A percentile compares a stretch with the other conserved stretches of the same genome.
phyloP scores from a whole-genome alignment of 2,113 vertebrate species.

The Pao palembangensis region DNA sequence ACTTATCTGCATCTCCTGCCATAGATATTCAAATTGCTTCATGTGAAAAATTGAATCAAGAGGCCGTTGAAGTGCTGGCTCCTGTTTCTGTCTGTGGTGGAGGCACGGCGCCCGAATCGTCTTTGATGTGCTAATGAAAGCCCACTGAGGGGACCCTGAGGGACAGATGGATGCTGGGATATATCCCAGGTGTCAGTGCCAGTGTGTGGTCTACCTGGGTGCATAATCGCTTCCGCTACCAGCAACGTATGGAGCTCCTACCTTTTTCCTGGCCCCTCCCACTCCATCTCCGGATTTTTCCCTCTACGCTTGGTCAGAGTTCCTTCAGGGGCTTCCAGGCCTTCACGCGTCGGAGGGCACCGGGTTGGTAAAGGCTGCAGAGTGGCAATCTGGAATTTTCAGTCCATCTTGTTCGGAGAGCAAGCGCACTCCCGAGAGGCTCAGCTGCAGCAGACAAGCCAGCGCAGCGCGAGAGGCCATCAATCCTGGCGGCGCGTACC shows the following conservation, averaged over 20 bases:
- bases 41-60: slow-evolving; percentile 85
- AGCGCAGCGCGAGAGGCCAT: neutral
- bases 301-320: no score
- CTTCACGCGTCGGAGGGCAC: no score
- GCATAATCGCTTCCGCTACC: neutral
- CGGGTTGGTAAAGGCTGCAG: neutral
- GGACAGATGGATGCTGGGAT: slow-evolving; percentile 76
- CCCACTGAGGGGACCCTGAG: slow-evolving; percentile 56
- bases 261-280: no score
- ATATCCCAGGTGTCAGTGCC: slow-evolving; percentile 64
- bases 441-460: neutral
- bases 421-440: slow-evolving; percentile 15
- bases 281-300: no score
- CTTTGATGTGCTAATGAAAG: slow-evolving; percentile 63
- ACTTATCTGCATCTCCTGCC: slow-evolving; percentile 73
- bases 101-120: slow-evolving; percentile 9
- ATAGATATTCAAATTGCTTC: slow-evolving; percentile 91
- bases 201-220: slow-evolving; percentile 25
- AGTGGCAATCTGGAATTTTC: slow-evolving; percentile 1
- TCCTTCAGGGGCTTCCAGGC: no score
- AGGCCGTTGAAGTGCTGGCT: slow-evolving; percentile 78
- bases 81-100: slow-evolving; percentile 41
- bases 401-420: slow-evolving; percentile 1
- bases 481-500: slow-evolving; percentile 1
- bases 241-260: no score